Conservation (phyloP, 2,888 invertebrate genomes). For the Drosophila flavopinicola region DNA sequence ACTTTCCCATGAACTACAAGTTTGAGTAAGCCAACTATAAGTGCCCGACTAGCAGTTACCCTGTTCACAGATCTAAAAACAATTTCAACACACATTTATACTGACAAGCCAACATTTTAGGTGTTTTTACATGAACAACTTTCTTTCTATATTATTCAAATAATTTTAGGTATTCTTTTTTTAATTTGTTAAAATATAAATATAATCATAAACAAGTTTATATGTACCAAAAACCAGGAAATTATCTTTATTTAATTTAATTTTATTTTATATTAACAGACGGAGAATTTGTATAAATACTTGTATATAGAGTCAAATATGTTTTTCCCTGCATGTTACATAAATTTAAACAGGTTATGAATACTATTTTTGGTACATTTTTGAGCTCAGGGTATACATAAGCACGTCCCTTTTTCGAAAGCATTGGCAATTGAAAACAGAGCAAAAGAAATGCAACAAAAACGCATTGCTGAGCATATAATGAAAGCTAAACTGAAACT, state of each 20-base stretch:
- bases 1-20: conserved; percentile 15
- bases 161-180: neutral
- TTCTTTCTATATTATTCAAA: neutral
- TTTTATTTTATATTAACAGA: too few relatives aligned
- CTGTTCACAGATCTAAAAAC: neutral
- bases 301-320: too few relatives aligned
- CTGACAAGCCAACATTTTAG: neutral
- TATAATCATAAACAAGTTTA: too few relatives aligned
- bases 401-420: neutral
- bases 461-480: conserved; percentile 28
- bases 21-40: neutral
- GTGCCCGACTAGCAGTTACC: neutral
- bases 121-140: neutral
- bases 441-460: conserved; percentile 12
- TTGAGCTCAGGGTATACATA: neutral
- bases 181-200: too few relatives aligned
- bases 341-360: too few relatives aligned
- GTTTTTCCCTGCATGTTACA: too few relatives aligned
- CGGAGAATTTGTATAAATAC: too few relatives aligned
- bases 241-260: too few relatives aligned
- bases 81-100: neutral
- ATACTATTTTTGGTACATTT: neutral
- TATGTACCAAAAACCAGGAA: too few relatives aligned
- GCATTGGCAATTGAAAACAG: conserved; percentile 2
- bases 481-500: conserved; percentile 40